These are phyloP conservation scores for Pipistrellus pipistrellus DNA, from an alignment of 2,797 vertebrate genomes.

Conservation along the genomic window DNA sequence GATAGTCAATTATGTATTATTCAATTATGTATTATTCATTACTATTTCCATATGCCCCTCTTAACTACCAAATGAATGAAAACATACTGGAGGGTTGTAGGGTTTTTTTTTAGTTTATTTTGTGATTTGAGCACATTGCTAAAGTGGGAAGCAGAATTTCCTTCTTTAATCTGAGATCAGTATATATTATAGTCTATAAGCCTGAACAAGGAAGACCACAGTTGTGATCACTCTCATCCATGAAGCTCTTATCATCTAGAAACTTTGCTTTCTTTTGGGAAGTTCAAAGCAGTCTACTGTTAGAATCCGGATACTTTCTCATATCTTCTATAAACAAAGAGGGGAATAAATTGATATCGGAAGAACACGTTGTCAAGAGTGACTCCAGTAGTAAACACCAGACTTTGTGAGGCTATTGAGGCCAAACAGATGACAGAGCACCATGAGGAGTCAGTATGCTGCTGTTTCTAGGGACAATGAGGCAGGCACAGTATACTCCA, in stretches of 20 bases:
- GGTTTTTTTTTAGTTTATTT: background rate
- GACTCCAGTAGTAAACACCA: background rate
- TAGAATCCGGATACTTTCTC: background rate
- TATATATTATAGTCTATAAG: background rate
- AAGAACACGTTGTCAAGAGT: background rate
- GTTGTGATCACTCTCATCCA: background rate
- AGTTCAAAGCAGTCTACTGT: background rate
- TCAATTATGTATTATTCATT: constrained; percentile 38
- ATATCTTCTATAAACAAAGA: background rate
- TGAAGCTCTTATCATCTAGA: constrained; percentile 18
- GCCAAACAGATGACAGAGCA: background rate
- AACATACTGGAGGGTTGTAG: background rate
- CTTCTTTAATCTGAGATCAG: constrained; percentile 1
- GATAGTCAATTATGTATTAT: constrained; percentile 18
- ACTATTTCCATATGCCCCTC: constrained; percentile 20
- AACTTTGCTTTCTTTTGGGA: background rate
- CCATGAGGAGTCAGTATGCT: background rate
- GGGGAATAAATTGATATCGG: background rate
- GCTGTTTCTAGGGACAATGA: background rate
- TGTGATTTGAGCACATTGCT: background rate
- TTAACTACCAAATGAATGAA: background rate
- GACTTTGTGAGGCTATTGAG: background rate
- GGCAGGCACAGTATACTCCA: background rate
- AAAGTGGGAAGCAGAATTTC: background rate
- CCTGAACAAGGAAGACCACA: background rate